Base-by-base conservation (phyloP, 2,797 vertebrate species). In the Cheirogaleus major region DNA sequence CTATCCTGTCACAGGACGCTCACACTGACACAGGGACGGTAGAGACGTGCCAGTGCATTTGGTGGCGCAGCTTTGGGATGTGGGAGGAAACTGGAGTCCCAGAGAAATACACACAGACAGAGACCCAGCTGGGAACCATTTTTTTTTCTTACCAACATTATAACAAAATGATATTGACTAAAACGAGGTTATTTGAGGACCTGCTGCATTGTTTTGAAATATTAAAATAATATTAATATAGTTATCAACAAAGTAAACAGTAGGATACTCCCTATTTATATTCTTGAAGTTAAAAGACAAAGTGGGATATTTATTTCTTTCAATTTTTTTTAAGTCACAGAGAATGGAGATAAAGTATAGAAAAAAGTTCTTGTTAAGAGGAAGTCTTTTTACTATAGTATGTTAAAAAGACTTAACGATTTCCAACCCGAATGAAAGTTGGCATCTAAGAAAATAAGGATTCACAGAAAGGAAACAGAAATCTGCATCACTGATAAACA, bases 281-380 rank as follows among this genome's bases (percentile, higher is more conserved):
- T 67, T 81, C 7, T 76, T 84, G 52, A 94, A 22, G 13, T 63
- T 67, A 57, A 87, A 89, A 79, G 48, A 82, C 27, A 86, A 70
- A 59, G 0, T 30, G n/a, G 1, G 30, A 17, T 59, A 48, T 82
- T 69, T 75, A 14, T 57, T 27, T 32, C 27, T 35, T 43, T 50
- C 50, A 14, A 5, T 43, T 30, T 67, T 73, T 50, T 75, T 83
- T 87, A 61, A 91, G 12, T 75, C 32, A 32, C n/a, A 86, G 14
- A 89, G 4, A 20, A 89, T 48, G 15, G 27, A 41, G 7, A 38
- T 48, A 59, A 57, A 65, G 50, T 25, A 23, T 25, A 13, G 23
- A 17, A 30, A 78, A 73, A 72, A 41, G n/a, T 1, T 11, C 35
- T 48, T 81, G 4, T 18, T 18, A 67, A 41, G 11, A 90, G 20